Conservation (phyloP, 2,113 vertebrate species). For the Nipponia nippon region DNA sequence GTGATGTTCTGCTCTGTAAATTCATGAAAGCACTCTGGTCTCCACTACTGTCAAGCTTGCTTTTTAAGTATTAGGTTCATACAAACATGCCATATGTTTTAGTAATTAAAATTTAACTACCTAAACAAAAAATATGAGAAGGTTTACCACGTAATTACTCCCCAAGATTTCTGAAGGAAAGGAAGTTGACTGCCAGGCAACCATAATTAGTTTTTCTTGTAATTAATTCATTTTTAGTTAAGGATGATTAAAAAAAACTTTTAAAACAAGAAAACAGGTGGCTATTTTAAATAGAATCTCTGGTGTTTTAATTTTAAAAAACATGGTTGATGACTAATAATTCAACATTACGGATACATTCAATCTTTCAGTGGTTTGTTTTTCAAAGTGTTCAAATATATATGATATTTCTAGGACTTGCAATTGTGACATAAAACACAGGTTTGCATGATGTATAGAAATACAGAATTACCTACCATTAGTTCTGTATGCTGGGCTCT, state of each 20-base stretch:
- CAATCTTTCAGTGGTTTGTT: not conserved
- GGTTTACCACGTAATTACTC: not conserved
- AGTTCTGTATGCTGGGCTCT: not conserved
- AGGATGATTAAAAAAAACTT: not conserved
- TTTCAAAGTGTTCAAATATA: not conserved
- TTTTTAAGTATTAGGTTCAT: not conserved
- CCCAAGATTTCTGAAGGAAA: not conserved
- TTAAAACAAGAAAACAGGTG: not conserved
- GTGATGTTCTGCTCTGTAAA: not conserved
- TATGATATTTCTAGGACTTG: not conserved
- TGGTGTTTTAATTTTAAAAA: not conserved
- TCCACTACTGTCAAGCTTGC: not conserved
- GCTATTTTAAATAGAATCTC: not conserved
- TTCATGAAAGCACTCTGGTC: not conserved
- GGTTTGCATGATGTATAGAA: not conserved
- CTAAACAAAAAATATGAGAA: not conserved
- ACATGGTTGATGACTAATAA: not conserved
- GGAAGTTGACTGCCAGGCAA: not conserved
- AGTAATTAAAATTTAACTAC: not conserved
- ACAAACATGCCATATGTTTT: not conserved
- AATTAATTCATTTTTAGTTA: not conserved
- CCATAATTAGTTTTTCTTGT: not conserved
- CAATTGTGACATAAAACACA: not conserved
- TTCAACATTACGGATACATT: not conserved
- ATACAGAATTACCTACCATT: fast-evolving